Percentiles rank a stretch among this genome's conserved stretches.
These are phyloP conservation scores for Oscheius sp. DNA, from an alignment of 1,140 invertebrate species.

Conservation along the genomic window DNA sequence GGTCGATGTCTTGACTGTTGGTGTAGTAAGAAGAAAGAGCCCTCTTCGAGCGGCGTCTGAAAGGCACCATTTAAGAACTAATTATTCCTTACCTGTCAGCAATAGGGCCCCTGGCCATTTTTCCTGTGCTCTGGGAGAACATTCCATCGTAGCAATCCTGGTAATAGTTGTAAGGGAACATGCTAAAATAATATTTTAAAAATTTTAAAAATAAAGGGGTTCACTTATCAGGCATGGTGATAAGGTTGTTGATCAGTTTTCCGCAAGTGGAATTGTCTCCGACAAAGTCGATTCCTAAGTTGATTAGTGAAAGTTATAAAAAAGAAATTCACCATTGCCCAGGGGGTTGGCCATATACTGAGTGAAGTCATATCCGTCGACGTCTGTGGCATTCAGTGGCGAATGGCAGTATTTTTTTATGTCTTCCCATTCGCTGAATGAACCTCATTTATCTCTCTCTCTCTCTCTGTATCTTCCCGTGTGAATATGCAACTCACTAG, in stretches of 20 bases:
- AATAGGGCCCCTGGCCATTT: neutral
- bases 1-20: too few relatives aligned
- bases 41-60: too few relatives aligned
- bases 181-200: neutral
- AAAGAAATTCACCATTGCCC: neutral
- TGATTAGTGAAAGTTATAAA: neutral
- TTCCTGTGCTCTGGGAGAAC: slow-evolving; percentile 2
- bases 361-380: slow-evolving; percentile 28
- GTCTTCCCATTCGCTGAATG: slow-evolving; percentile 28
- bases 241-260: slow-evolving; percentile 24
- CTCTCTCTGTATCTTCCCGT: neutral
- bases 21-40: too few relatives aligned
- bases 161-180: slow-evolving; percentile 37
- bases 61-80: neutral
- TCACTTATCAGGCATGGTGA: too few relatives aligned
- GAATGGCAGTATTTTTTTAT: slow-evolving; percentile 24
- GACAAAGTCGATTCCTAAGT: slow-evolving; percentile 30
- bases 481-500: slow-evolving; percentile 7
- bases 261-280: slow-evolving; percentile 18
- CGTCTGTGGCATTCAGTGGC: neutral
- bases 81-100: neutral
- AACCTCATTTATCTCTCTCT: neutral
- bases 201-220: too few relatives aligned
- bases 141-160: slow-evolving; percentile 36
- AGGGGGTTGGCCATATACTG: neutral